phyloP scores from a whole-genome alignment of 2,113 vertebrate genomes.

The Oreamnos americanus region DNA sequence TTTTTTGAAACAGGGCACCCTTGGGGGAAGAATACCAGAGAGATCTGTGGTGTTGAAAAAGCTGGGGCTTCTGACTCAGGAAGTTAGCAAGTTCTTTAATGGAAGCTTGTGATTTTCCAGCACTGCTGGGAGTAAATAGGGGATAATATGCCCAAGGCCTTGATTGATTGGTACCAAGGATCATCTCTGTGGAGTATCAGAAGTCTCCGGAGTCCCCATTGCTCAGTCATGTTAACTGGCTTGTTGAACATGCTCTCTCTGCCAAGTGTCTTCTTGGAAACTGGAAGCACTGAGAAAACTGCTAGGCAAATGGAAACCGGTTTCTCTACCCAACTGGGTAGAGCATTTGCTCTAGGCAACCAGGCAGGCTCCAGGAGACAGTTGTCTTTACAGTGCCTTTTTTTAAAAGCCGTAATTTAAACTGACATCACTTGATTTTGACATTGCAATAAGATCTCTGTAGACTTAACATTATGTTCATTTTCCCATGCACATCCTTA shows the following conservation, averaged over 20 bases:
- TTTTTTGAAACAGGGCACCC: neutral
- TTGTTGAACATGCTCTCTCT: neutral
- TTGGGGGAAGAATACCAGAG: neutral
- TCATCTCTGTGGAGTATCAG: neutral
- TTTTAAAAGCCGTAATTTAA: conserved; percentile 55
- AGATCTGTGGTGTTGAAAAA: neutral
- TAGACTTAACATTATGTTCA: conserved; percentile 26
- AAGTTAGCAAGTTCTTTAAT: neutral
- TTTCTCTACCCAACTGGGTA: conserved; percentile 56
- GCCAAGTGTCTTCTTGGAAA: conserved; percentile 11
- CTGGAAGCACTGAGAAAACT: conserved; percentile 27
- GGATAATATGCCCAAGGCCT: neutral
- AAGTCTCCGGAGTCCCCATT: neutral
- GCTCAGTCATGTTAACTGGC: neutral
- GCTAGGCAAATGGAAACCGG: conserved; percentile 57
- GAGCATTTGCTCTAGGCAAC: conserved; percentile 58
- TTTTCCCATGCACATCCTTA: conserved; percentile 43
- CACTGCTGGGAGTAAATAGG: neutral
- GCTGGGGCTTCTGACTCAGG: neutral
- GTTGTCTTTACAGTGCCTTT: conserved; percentile 26
- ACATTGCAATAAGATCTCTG: conserved; percentile 29
- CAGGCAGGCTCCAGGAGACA: conserved; percentile 54
- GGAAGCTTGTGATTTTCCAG: neutral
- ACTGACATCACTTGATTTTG: conserved; percentile 61
- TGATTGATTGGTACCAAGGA: neutral